A percentile compares a stretch with the other conserved stretches of the same genome.
Conservation (phyloP, 2,113 vertebrate species). For the Megaceryle torquata region DNA sequence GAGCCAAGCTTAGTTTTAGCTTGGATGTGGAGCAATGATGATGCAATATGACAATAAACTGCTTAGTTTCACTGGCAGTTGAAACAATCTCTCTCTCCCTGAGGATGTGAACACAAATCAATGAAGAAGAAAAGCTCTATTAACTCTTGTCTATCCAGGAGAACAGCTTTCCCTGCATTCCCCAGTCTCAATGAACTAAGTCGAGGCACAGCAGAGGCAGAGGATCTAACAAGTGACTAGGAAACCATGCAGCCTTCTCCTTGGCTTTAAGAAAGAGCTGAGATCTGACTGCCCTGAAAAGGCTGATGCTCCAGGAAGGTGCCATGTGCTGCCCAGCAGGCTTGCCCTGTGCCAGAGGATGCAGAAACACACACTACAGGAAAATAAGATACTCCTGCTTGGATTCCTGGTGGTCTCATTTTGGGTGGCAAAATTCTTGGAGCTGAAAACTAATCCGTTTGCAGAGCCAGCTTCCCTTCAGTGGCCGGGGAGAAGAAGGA, state of each 20-base stretch:
- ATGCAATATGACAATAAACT: fast-evolving
- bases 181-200: background rate
- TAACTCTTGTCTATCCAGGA: background rate
- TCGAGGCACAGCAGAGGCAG: background rate
- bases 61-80: background rate
- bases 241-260: background rate
- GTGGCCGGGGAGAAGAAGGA: background rate
- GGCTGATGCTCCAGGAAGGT: background rate
- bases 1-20: background rate
- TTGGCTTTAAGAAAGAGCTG: background rate
- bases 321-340: background rate
- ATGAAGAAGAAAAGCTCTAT: background rate
- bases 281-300: background rate
- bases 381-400: background rate
- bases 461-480: background rate
- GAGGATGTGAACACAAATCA: background rate
- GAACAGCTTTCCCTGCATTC: fast-evolving
- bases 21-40: background rate
- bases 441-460: background rate
- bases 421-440: background rate
- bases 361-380: background rate
- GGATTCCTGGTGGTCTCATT: background rate
- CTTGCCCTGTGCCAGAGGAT: background rate
- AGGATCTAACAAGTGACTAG: background rate
- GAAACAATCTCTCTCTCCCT: background rate